A percentile compares a stretch with the other conserved stretches of the same genome.
phyloP scores from a whole-genome alignment of 2,113 vertebrate species.

The Orthonyx spaldingii region DNA sequence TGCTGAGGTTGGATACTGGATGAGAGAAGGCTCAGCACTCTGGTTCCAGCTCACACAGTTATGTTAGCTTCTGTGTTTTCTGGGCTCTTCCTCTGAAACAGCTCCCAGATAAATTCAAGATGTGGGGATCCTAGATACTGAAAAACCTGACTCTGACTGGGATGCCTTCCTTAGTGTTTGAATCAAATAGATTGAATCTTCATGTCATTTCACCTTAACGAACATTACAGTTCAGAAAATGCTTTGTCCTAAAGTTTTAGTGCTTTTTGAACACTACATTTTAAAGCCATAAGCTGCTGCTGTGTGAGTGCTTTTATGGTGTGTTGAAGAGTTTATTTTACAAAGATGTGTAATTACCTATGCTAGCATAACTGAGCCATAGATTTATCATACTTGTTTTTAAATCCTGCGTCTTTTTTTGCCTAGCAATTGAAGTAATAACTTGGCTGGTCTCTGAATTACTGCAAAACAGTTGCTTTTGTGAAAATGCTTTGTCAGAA shows the following conservation, averaged over 20 bases:
- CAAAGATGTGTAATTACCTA: not conserved
- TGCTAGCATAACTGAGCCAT: not conserved
- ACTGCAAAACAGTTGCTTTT: not conserved
- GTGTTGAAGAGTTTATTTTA: constrained; percentile 13
- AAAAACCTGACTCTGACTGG: not conserved
- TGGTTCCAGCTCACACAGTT: not conserved
- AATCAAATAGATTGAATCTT: not conserved
- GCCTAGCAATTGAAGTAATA: constrained; percentile 35
- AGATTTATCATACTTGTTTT: not conserved
- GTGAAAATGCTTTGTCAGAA: not conserved
- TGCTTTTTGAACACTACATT: constrained; percentile 14
- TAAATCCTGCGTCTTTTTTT: not conserved
- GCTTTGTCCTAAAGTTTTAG: constrained; percentile 17
- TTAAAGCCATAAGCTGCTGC: constrained; percentile 27
- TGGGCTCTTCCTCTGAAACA: not conserved
- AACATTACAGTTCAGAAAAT: constrained; percentile 1
- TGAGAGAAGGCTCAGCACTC: not conserved
- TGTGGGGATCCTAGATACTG: not conserved
- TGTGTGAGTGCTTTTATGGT: constrained; percentile 22
- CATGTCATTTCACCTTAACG: not conserved
- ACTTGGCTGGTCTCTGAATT: not conserved
- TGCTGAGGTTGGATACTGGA: not conserved
- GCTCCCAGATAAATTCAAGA: not conserved
- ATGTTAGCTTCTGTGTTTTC: not conserved
- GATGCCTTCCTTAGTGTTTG: not conserved